Conservation (phyloP, 2,888 invertebrate species). For the Eilema griseolum region DNA sequence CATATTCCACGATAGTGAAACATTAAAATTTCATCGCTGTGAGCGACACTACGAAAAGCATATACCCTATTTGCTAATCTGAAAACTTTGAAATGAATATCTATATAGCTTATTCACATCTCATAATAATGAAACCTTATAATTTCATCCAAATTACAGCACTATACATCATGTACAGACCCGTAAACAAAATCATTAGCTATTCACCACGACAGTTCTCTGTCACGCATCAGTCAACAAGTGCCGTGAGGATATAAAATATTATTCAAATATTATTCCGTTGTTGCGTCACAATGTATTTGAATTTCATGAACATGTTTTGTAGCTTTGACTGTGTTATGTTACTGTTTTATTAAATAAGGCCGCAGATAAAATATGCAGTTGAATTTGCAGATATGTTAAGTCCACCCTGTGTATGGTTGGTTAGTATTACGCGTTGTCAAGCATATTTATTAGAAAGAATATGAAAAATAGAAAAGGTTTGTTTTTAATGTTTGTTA, state of each 20-base stretch:
- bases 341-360: constrained; percentile 38
- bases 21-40: background rate
- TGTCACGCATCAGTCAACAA: constrained; percentile 31
- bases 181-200: constrained; percentile 64
- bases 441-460: background rate
- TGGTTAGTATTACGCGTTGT: background rate
- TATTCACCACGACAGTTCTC: constrained; percentile 52
- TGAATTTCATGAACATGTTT: constrained; percentile 47
- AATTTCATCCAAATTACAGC: constrained; percentile 36
- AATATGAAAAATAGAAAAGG: background rate
- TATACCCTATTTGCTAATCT: no score
- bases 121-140: background rate
- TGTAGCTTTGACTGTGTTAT: constrained; percentile 37
- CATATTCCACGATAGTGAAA: background rate
- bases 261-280: constrained; percentile 26
- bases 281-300: constrained; percentile 32
- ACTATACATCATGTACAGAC: constrained; percentile 53
- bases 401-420: background rate
- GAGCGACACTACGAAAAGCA: no score
- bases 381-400: constrained; percentile 22
- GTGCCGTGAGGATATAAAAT: constrained; percentile 32
- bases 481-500: background rate
- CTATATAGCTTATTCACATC: background rate
- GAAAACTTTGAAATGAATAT: no score
- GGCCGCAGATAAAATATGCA: constrained; percentile 13